Evolutionary conservation across 2,888 invertebrate species (phyloP).

Genomic region (Smittia aterrima): DNA sequence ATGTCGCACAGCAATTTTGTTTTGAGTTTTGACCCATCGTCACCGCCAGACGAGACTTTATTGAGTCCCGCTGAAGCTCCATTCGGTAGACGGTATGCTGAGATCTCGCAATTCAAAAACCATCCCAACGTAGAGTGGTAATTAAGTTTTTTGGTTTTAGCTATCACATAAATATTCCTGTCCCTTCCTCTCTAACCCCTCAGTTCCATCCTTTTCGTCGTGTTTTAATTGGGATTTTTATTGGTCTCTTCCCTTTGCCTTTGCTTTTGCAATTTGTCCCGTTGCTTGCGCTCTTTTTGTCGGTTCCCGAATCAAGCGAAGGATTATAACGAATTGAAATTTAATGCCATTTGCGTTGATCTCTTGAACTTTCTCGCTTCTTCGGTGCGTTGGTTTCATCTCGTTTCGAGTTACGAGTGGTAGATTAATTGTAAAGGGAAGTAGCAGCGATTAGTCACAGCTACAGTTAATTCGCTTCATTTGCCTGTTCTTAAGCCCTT

Average conservation of each 20-base stretch:
- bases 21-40: constrained; percentile 26
- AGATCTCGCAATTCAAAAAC: constrained; percentile 53
- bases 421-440: constrained; percentile 36
- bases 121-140: constrained; percentile 41
- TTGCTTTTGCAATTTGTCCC: not conserved
- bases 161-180: not conserved
- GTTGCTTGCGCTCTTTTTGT: not conserved
- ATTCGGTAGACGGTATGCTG: constrained; percentile 54
- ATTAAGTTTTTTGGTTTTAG: constrained; percentile 37
- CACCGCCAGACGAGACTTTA: constrained; percentile 44
- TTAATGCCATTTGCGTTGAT: constrained; percentile 40
- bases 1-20: constrained; percentile 35
- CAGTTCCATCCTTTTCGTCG: constrained; percentile 24
- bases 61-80: constrained; percentile 54
- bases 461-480: constrained; percentile 33
- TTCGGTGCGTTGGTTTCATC: not conserved
- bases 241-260: not conserved
- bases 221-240: constrained; percentile 7
- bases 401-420: constrained; percentile 24
- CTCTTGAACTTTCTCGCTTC: constrained; percentile 30
- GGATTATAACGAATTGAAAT: constrained; percentile 38
- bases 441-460: constrained; percentile 34
- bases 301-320: not conserved
- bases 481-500: constrained; percentile 34
- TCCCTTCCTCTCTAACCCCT: not conserved